Evolutionary conservation across 2,113 vertebrate genomes (phyloP).

Genomic region (Forbesichthys papilliferus): DNA sequence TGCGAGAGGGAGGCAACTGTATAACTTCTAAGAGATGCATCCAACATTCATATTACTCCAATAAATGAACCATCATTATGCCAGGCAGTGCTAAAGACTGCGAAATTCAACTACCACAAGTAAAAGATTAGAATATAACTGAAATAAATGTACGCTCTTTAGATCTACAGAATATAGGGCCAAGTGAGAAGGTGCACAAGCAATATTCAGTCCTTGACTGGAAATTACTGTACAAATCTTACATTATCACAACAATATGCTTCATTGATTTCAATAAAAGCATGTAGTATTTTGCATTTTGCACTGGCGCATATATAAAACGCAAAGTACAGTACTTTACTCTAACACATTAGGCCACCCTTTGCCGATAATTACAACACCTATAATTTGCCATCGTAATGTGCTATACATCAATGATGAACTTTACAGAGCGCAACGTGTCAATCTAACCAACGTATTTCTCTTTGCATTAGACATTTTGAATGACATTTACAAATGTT

Average conservation of each 20-base stretch:
- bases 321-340: constrained; percentile 65
- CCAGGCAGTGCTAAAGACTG: constrained; percentile 14
- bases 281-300: constrained; percentile 56
- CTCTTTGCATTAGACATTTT: constrained; percentile 75
- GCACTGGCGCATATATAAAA: constrained; percentile 50
- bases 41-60: too few relatives aligned
- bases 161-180: constrained; percentile 15
- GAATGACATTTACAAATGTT: constrained; percentile 80
- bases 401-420: constrained; percentile 78
- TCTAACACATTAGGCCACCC: constrained; percentile 56
- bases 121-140: constrained; percentile 14
- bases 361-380: constrained; percentile 72
- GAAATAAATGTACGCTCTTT: constrained; percentile 22
- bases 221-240: constrained; percentile 58
- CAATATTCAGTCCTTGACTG: constrained; percentile 19
- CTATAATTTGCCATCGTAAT: constrained; percentile 74
- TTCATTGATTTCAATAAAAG: constrained; percentile 62
- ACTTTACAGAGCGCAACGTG: constrained; percentile 71
- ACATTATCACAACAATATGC: constrained; percentile 48
- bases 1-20: too few relatives aligned
- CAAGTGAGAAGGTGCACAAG: constrained; percentile 25
- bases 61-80: constrained; percentile 11
- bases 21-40: too few relatives aligned
- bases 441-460: constrained; percentile 78
- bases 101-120: too few relatives aligned